Percentiles rank a stretch among this genome's conserved stretches.
Conservation (phyloP, 2,797 vertebrate genomes). For the Betta splendens region DNA sequence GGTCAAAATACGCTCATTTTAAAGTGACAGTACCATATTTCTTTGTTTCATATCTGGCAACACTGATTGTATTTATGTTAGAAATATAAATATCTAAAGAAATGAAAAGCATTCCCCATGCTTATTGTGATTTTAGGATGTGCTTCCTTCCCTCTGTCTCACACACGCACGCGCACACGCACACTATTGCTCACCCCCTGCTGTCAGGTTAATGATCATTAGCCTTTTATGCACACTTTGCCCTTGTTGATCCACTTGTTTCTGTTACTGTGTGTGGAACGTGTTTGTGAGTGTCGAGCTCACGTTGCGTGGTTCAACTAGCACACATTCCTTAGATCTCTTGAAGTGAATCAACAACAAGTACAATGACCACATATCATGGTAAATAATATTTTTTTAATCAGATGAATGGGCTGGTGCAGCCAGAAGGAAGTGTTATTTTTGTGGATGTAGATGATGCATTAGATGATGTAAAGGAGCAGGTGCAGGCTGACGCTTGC, state of each 20-base stretch:
- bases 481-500: neutral
- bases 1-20: too few relatives aligned
- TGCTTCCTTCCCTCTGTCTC: too few relatives aligned
- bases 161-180: too few relatives aligned
- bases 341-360: neutral
- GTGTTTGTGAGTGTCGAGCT: constrained; percentile 27
- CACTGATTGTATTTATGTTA: neutral
- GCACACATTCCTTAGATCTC: constrained; percentile 8
- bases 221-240: constrained; percentile 43
- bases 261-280: constrained; percentile 32
- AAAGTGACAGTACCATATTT: too few relatives aligned
- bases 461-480: neutral
- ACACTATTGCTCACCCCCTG: constrained; percentile 1
- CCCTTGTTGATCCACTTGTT: constrained; percentile 53
- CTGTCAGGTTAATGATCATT: constrained; percentile 60
- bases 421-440: too few relatives aligned
- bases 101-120: too few relatives aligned
- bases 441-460: too few relatives aligned
- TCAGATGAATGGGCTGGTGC: too few relatives aligned
- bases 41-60: too few relatives aligned
- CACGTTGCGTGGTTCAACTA: neutral
- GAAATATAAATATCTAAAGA: neutral
- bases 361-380: neutral
- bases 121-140: too few relatives aligned
- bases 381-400: neutral